phyloP scores from a whole-genome alignment of 2,797 vertebrate species.

The Tolypeutes matacus region DNA sequence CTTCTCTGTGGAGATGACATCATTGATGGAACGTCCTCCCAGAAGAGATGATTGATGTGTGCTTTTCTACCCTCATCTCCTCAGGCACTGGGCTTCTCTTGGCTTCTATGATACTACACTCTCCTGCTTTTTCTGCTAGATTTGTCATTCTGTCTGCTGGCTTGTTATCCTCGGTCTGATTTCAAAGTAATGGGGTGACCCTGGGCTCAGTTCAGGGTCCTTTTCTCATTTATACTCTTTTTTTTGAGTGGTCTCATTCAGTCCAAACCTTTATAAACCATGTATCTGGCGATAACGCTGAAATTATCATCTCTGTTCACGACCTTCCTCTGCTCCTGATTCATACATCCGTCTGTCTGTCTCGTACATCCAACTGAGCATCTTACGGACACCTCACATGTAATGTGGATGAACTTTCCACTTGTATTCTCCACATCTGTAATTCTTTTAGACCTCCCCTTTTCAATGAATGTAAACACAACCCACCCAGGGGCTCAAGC shows the following conservation, averaged over 20 bases:
- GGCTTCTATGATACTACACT: not conserved
- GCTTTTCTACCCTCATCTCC: not conserved
- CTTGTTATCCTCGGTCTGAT: not conserved
- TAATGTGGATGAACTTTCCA: not conserved
- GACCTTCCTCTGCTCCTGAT: not conserved
- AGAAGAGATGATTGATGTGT: not conserved
- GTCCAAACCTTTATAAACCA: not conserved
- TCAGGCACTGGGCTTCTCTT: not conserved
- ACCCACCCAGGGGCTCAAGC: not conserved
- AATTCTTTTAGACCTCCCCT: not conserved
- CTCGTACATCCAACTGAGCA: not conserved
- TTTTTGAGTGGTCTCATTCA: not conserved
- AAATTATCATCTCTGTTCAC: not conserved
- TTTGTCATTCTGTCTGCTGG: not conserved
- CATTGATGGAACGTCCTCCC: constrained; percentile 7
- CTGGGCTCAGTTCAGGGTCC: not conserved
- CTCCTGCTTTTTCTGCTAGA: not conserved
- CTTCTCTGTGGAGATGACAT: not conserved
- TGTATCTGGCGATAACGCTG: not conserved
- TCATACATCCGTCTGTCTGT: not conserved
- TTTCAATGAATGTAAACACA: not conserved
- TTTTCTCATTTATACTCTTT: not conserved
- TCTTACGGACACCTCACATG: not conserved
- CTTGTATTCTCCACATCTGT: not conserved
- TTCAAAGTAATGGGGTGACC: not conserved